Conservation (phyloP, 92 coral and sea anemone genomes). For the Palythoa grandis region DNA sequence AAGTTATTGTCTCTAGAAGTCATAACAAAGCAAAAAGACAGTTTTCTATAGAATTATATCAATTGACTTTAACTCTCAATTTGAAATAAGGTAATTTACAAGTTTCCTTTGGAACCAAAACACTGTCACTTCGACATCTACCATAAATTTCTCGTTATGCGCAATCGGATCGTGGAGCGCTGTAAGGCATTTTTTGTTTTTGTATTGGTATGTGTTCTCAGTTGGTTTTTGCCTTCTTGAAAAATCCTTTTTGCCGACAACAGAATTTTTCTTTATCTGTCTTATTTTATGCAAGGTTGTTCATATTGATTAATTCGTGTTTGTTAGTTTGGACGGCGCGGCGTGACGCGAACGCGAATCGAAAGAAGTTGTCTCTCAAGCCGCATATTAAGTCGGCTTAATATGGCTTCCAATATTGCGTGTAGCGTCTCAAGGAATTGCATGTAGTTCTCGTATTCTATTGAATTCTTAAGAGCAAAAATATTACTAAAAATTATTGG, state of each 20-base stretch:
- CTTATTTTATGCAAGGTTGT: neutral
- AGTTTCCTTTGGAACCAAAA: neutral
- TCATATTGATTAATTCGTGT: neutral
- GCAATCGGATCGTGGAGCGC: neutral
- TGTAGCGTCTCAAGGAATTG: neutral
- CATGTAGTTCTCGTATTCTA: neutral
- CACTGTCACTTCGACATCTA: neutral
- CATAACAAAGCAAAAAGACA: constrained; percentile 3
- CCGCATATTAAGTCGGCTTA: neutral
- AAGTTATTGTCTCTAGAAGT: constrained; percentile 29
- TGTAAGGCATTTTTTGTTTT: neutral
- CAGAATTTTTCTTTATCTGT: neutral
- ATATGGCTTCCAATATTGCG: constrained; percentile 4
- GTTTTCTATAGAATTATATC: neutral
- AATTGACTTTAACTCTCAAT: neutral
- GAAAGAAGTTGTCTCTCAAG: neutral
- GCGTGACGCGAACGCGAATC: constrained; percentile 30
- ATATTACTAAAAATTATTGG: neutral
- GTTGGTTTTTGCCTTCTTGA: neutral
- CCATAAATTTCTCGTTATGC: neutral
- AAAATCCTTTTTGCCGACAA: neutral
- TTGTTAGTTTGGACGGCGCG: constrained; percentile 4
- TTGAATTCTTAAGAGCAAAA: neutral
- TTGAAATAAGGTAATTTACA: neutral
- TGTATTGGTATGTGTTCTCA: neutral